phyloP scores from a whole-genome alignment of 2,797 vertebrate genomes.

The Rhabdomys pumilio region DNA sequence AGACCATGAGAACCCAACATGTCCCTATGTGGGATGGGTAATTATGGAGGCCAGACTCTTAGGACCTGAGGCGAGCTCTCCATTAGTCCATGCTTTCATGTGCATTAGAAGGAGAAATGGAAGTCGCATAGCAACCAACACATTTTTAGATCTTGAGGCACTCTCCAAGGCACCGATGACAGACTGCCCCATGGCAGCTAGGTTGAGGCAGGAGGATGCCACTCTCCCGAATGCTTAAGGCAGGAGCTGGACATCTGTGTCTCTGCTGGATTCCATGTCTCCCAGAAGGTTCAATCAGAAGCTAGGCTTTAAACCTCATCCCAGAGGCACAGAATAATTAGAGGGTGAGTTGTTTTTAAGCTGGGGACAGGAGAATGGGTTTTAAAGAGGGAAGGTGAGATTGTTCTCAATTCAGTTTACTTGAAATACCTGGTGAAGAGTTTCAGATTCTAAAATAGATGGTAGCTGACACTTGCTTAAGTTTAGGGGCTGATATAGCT shows the following conservation, averaged over 20 bases:
- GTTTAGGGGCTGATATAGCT: neutral
- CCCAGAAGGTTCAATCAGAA: constrained; percentile 32
- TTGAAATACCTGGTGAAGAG: constrained; percentile 14
- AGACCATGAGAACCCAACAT: neutral
- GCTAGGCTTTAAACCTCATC: neutral
- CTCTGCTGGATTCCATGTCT: neutral
- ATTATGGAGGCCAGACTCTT: neutral
- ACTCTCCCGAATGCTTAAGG: neutral
- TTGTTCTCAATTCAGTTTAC: neutral
- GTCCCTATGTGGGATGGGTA: neutral
- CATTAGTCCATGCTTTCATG: neutral
- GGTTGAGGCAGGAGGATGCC: neutral
- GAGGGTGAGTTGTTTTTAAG: constrained; percentile 26
- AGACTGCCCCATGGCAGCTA: neutral
- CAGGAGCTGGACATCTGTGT: neutral
- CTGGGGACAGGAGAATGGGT: neutral
- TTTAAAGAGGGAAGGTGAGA: neutral
- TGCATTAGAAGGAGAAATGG: neutral
- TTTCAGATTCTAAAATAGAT: constrained; percentile 59
- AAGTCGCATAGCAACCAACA: neutral
- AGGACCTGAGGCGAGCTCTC: neutral
- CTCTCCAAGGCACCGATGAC: neutral
- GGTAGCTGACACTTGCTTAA: neutral
- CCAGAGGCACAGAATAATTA: neutral
- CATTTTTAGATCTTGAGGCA: neutral